Conservation (phyloP, 2,888 invertebrate genomes). For the Meloe dianella region DNA sequence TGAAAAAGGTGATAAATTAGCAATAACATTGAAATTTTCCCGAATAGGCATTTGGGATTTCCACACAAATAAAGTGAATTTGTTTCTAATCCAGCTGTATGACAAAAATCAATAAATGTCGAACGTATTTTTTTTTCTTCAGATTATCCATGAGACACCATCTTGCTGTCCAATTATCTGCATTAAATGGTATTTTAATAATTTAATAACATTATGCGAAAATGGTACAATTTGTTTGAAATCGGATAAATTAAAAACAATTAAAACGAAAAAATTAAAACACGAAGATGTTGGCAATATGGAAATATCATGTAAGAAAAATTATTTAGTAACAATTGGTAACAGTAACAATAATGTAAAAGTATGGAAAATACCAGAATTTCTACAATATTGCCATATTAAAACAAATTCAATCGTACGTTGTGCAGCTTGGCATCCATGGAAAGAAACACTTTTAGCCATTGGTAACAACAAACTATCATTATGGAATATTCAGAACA, state of each 20-base stretch:
- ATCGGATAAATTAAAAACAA: neutral
- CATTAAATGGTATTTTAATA: neutral
- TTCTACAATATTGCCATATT: neutral
- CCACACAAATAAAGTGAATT: conserved; percentile 11
- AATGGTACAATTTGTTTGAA: neutral
- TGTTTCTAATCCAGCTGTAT: conserved; percentile 11
- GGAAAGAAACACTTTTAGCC: conserved; percentile 15
- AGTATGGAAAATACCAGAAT: conserved; percentile 9
- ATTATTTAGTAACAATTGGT: conserved; percentile 12
- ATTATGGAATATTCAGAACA: neutral
- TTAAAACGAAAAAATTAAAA: neutral
- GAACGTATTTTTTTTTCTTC: neutral
- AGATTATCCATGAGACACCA: neutral
- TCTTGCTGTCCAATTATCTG: neutral
- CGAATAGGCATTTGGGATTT: conserved; percentile 22
- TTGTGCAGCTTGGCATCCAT: conserved; percentile 23
- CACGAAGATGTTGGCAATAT: conserved; percentile 8
- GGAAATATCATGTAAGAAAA: conserved; percentile 10
- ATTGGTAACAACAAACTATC: neutral
- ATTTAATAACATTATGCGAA: neutral
- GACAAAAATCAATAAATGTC: neutral
- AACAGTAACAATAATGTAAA: neutral
- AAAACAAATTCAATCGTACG: neutral
- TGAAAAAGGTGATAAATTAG: conserved; percentile 13
- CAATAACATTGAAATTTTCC: conserved; percentile 1